Base-by-base conservation (phyloP, 2,113 vertebrate species). In the Urocolius indicus region DNA sequence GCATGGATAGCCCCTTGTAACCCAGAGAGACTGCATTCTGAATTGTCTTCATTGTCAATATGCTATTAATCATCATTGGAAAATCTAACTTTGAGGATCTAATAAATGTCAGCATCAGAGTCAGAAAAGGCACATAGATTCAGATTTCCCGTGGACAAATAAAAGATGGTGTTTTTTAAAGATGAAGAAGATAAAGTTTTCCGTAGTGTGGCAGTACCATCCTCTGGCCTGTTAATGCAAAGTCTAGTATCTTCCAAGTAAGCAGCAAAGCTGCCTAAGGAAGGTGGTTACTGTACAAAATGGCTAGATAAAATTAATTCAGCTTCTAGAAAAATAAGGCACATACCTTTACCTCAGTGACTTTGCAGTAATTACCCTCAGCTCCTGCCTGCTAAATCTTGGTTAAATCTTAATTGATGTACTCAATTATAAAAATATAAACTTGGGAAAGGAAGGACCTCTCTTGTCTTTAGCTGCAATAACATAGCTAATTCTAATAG, bases 381-480 rank as follows among this genome's bases (percentile, higher is more conserved):
- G 67, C 69, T 89, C 57, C 85, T 82, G 76, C 62, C 73, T 94
- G 69, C 69, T 81, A 87, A 84, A 88, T 96, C 92, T 96, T 91
- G 41, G 84, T 91, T 95, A 95, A 73, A 94, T 94, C 87, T 93
- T 96, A 96, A 94, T 93, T 95, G 94, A 95, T 61, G 36, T 72
- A 57, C 62, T 89, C 63, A 90, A 92, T 96, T 96, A 95, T 94
- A 89, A 77, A 94, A 54, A 89, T 82, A 30, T 94, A 90, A 87
- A 75, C 95, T 34, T 78, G 43, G 30, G 55, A 74, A 68, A 90
- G 52, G 58, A 87, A 91, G 67, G 13, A 71, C 62, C 61, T 95
- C 38, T 75, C 90, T 94, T 95, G 87, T 95, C 79, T 93, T 94
- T 76, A 89, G 73, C 55, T 89, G 76, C 62, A 91, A 41, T 89